A percentile compares a stretch with the other conserved stretches of the same genome.
These are phyloP conservation scores for Gavia stellata DNA, from an alignment of 2,113 vertebrate genomes.

Conservation along the genomic window DNA sequence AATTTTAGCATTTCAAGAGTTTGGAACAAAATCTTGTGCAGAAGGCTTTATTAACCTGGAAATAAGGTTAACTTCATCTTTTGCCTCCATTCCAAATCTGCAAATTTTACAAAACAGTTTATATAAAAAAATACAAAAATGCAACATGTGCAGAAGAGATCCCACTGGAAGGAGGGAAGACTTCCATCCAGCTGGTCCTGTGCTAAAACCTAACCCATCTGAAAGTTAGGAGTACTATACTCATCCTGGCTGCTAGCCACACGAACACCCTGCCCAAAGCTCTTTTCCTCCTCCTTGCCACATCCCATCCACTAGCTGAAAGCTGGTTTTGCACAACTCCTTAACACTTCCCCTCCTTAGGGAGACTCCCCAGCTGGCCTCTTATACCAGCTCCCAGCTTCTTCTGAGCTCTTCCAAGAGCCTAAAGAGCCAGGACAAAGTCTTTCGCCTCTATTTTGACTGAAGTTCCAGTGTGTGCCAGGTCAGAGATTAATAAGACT, in stretches of 20 bases:
- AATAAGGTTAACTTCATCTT: not conserved
- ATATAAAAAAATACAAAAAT: not conserved
- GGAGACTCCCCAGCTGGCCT: not conserved
- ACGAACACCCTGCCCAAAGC: accelerated
- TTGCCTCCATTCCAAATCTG: not conserved
- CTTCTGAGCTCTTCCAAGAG: not conserved
- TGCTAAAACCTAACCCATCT: not conserved
- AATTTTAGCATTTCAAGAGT: not conserved
- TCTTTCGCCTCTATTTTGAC: not conserved
- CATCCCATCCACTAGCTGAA: accelerated
- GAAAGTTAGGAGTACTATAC: not conserved
- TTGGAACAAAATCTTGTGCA: not conserved
- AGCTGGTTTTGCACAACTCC: not conserved
- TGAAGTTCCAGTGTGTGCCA: not conserved
- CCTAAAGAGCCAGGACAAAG: not conserved
- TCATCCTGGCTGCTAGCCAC: not conserved
- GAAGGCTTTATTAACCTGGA: not conserved
- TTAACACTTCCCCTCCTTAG: accelerated
- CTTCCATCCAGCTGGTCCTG: not conserved
- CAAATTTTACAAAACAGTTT: not conserved
- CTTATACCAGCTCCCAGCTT: not conserved
- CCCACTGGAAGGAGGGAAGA: not conserved
- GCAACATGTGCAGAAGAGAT: not conserved
- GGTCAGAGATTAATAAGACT: not conserved
- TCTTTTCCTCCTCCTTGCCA: too few relatives aligned